These are phyloP conservation scores for Eupithecia abbreviata DNA, from an alignment of 2,888 invertebrate genomes.

Conservation along the genomic window DNA sequence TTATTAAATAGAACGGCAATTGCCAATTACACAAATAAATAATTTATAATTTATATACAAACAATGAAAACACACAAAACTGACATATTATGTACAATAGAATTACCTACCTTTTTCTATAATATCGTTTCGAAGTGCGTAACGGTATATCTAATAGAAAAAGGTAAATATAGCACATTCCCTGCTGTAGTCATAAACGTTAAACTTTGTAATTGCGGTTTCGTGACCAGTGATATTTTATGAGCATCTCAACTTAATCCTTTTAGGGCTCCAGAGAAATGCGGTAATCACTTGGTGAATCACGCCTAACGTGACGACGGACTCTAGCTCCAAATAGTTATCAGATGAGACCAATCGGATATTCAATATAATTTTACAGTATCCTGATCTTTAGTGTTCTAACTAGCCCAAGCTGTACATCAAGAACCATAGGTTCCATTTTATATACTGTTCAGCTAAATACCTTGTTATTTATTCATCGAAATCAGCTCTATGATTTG, in stretches of 20 bases:
- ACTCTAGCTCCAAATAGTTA: background rate
- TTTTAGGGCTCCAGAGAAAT: background rate
- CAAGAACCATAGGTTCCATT: background rate
- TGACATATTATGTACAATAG: no score
- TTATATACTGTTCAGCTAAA: background rate
- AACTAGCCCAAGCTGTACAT: background rate
- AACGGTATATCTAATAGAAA: no score
- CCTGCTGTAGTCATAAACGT: slow-evolving; percentile 10
- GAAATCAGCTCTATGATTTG: background rate
- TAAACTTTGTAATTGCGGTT: slow-evolving; percentile 15
- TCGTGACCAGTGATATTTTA: slow-evolving; percentile 26
- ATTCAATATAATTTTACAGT: background rate
- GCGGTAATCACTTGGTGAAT: background rate
- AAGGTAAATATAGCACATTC: background rate
- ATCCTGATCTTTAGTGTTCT: background rate
- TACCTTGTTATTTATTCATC: background rate
- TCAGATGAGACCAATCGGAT: background rate
- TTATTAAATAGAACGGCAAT: no score
- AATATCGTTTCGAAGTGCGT: no score
- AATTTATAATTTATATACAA: no score
- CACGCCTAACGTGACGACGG: background rate
- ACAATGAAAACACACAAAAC: no score
- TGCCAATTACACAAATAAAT: no score
- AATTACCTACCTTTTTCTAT: no score
- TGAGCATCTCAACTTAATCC: slow-evolving; percentile 15